A percentile compares a stretch with the other conserved stretches of the same genome.
phyloP scores from a whole-genome alignment of 2,113 vertebrate genomes.

The Crotalus tigris region DNA sequence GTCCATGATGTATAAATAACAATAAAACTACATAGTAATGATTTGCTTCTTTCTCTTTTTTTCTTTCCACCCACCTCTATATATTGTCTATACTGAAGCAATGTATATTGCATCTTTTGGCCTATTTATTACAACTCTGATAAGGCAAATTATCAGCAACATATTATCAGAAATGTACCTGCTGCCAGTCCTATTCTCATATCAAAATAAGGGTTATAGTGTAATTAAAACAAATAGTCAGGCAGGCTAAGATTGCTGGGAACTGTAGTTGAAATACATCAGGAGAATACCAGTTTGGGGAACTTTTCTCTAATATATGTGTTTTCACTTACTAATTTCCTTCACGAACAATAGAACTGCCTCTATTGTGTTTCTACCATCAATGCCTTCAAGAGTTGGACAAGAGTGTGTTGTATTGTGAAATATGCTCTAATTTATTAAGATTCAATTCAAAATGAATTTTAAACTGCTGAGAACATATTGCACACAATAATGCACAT shows the following conservation, averaged over 20 bases:
- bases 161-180: neutral
- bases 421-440: neutral
- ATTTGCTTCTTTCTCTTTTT: conserved; percentile 4
- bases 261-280: neutral
- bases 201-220: neutral
- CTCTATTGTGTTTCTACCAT: neutral
- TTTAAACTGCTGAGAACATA: neutral
- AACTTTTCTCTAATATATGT: neutral
- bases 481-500: neutral
- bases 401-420: neutral
- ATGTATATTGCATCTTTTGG: conserved; percentile 42
- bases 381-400: neutral
- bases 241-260: neutral
- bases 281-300: neutral
- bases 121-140: conserved; percentile 59
- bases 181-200: neutral
- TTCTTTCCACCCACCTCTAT: conserved; percentile 15
- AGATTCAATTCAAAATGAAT: neutral
- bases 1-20: conserved; percentile 62
- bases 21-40: conserved; percentile 54
- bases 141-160: conserved; percentile 51
- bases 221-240: neutral
- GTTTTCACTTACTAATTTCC: neutral
- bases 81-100: conserved; percentile 47
- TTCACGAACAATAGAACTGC: neutral